These are phyloP conservation scores for Margaritifera margaritifera DNA, from an alignment of 2,888 invertebrate genomes.

Conservation along the genomic window DNA sequence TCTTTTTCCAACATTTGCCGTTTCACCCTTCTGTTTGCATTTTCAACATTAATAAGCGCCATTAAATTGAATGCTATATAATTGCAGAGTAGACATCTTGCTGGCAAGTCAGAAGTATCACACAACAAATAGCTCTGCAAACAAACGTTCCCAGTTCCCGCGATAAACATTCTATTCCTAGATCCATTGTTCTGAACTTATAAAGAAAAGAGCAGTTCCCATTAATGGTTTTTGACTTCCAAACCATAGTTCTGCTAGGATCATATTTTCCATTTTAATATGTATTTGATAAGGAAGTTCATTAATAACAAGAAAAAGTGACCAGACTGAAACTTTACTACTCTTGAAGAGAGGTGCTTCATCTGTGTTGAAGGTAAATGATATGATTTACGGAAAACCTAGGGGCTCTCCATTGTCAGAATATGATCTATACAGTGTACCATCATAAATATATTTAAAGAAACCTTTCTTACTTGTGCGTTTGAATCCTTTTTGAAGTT, in stretches of 20 bases:
- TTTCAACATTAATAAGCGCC: conserved; percentile 28
- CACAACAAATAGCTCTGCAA: conserved; percentile 12
- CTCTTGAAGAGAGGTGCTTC: no score
- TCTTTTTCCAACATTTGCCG: conserved; percentile 22
- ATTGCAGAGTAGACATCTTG: conserved; percentile 16
- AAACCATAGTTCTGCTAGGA: conserved; percentile 23
- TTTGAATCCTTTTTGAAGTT: conserved; percentile 12
- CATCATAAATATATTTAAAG: conserved; percentile 25
- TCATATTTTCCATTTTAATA: conserved; percentile 27
- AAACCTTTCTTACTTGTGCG: not conserved
- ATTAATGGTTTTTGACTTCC: conserved; percentile 20
- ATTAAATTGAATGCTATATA: conserved; percentile 26
- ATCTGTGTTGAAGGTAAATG: conserved; percentile 29
- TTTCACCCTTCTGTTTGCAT: conserved; percentile 22
- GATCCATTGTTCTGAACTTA: conserved; percentile 7
- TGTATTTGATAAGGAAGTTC: conserved; percentile 15
- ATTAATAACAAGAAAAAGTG: conserved; percentile 25
- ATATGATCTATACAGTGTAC: conserved; percentile 14
- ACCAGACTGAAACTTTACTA: conserved; percentile 26
- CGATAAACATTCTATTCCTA: conserved; percentile 10
- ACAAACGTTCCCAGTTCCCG: conserved; percentile 10
- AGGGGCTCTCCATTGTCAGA: conserved; percentile 12
- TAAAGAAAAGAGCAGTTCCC: conserved; percentile 19
- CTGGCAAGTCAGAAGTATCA: conserved; percentile 30
- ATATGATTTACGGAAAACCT: conserved; percentile 20